phyloP scores from a whole-genome alignment of 2,888 invertebrate genomes.

The Drosophila prostipennis region DNA sequence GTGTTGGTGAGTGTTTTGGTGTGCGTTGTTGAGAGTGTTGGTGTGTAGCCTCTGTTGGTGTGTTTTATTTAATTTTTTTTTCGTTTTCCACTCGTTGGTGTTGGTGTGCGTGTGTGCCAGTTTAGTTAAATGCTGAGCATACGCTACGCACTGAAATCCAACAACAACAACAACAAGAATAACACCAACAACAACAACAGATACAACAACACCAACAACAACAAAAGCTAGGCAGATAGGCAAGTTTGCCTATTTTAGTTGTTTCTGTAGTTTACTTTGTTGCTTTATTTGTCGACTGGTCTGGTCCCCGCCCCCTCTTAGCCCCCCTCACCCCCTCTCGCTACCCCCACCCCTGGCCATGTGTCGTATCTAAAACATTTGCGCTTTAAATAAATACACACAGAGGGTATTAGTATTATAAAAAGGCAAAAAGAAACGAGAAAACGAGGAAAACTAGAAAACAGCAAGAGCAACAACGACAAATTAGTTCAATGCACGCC shows the following conservation, averaged over 20 bases:
- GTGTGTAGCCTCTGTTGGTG: conserved; percentile 27
- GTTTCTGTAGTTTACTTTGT: conserved; percentile 58
- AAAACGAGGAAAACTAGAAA: conserved; percentile 53
- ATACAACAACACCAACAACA: conserved; percentile 11
- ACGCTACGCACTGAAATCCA: conserved; percentile 70
- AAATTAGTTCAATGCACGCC: conserved; percentile 79
- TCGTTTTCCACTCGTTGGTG: conserved; percentile 16
- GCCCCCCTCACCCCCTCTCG: conserved; percentile 6
- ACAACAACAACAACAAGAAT: conserved; percentile 13
- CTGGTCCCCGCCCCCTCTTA: conserved; percentile 16
- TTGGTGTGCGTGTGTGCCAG: conserved; percentile 71
- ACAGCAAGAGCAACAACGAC: conserved; percentile 25
- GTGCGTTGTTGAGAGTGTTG: conserved; percentile 9
- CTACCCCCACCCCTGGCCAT: conserved; percentile 37
- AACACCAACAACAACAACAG: conserved; percentile 13
- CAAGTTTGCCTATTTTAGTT: conserved; percentile 70
- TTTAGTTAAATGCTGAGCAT: conserved; percentile 74
- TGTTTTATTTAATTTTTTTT: conserved; percentile 7
- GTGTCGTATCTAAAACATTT: conserved; percentile 79
- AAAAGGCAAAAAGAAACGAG: conserved; percentile 62
- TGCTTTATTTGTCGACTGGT: conserved; percentile 33
- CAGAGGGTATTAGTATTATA: conserved; percentile 77
- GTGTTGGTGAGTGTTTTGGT: conserved; percentile 8
- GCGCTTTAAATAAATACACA: conserved; percentile 78
- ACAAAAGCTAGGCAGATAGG: conserved; percentile 63